Evolutionary conservation across 1,140 invertebrate species (phyloP).

Genomic region (Idris sp.): DNA sequence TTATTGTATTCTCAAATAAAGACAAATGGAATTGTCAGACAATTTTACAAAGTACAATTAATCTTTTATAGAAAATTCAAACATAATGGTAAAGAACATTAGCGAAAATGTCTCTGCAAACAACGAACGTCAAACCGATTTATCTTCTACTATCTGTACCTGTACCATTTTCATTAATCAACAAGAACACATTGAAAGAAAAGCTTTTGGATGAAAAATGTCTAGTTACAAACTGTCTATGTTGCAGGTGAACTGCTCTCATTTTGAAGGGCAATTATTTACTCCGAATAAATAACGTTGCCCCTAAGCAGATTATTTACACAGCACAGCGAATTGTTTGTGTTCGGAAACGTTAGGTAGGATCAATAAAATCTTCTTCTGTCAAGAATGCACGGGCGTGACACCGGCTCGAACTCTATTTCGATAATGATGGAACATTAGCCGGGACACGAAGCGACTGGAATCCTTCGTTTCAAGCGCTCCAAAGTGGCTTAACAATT

Average conservation of each 20-base stretch:
- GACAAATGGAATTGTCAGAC: not conserved
- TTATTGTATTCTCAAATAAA: no score
- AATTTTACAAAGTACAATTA: slow-evolving; percentile 1
- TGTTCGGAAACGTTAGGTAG: slow-evolving; percentile 58
- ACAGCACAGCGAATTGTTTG: slow-evolving; percentile 50
- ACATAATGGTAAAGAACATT: slow-evolving; percentile 20
- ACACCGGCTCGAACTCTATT: slow-evolving; percentile 54
- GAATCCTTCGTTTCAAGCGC: slow-evolving; percentile 46
- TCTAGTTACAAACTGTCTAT: slow-evolving; percentile 45
- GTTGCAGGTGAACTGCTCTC: slow-evolving; percentile 57
- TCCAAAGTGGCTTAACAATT: slow-evolving; percentile 60
- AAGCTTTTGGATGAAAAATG: slow-evolving; percentile 48
- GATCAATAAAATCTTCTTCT: slow-evolving; percentile 63
- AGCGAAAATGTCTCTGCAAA: slow-evolving; percentile 21
- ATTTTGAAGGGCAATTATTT: slow-evolving; percentile 62
- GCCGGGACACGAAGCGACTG: slow-evolving; percentile 36
- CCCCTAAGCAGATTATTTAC: slow-evolving; percentile 55
- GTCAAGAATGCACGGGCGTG: slow-evolving; percentile 61
- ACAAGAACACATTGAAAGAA: slow-evolving; percentile 35
- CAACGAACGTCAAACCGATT: slow-evolving; percentile 42
- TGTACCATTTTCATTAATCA: slow-evolving; percentile 49
- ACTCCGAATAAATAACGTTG: slow-evolving; percentile 44
- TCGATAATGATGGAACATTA: slow-evolving; percentile 63
- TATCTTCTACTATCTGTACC: slow-evolving; percentile 28
- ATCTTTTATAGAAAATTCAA: slow-evolving; percentile 3